Conservation (phyloP, 2,888 invertebrate genomes). For the Leptopilina myrica region DNA sequence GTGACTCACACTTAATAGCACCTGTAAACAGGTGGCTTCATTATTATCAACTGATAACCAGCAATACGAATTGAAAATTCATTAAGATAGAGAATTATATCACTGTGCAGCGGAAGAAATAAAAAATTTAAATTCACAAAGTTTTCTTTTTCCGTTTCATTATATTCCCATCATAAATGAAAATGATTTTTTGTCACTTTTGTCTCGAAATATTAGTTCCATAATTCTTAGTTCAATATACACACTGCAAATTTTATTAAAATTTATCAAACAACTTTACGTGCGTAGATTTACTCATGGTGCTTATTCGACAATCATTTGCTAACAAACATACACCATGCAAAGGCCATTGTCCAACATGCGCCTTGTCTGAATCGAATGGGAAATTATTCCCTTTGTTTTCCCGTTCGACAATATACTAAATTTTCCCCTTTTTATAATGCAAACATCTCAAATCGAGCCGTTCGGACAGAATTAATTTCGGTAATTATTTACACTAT, state of each 20-base stretch:
- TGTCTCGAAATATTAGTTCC: constrained; percentile 25
- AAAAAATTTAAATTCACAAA: no score
- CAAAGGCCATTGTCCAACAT: constrained; percentile 34
- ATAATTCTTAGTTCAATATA: constrained; percentile 42
- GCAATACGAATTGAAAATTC: no score
- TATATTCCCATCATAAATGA: no score
- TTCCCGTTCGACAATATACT: not conserved
- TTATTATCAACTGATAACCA: constrained; percentile 45
- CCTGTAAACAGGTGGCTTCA: constrained; percentile 49
- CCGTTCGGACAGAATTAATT: not conserved
- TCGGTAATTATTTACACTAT: not conserved
- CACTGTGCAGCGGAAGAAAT: no score
- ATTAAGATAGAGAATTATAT: no score
- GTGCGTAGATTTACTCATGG: constrained; percentile 64
- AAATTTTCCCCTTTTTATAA: constrained; percentile 2
- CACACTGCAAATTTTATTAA: constrained; percentile 62
- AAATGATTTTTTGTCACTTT: no score
- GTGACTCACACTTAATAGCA: constrained; percentile 47
- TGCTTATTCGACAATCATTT: constrained; percentile 48
- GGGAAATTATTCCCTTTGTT: constrained; percentile 16
- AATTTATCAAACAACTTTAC: constrained; percentile 67
- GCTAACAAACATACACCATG: constrained; percentile 41
- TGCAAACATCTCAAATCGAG: not conserved
- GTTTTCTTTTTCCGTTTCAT: no score
- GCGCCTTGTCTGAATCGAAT: constrained; percentile 17